Conservation (phyloP, 2,113 vertebrate genomes). For the Carollia perspicillata region DNA sequence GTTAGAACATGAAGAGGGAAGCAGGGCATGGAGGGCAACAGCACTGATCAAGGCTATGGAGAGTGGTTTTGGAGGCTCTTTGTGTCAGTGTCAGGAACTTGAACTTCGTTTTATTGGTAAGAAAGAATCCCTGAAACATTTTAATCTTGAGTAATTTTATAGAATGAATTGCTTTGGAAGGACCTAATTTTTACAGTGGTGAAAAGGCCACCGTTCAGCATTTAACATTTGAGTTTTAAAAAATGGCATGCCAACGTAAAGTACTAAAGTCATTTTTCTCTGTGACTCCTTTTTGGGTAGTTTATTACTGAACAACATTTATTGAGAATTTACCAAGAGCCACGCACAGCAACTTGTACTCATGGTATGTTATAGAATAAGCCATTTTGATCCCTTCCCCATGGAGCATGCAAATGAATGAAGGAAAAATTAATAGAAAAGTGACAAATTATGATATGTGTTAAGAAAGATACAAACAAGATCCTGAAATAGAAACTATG, state of each 20-base stretch:
- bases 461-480: background rate
- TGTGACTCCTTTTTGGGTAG: background rate
- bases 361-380: rapidly evolving
- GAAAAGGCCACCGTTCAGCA: background rate
- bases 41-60: background rate
- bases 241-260: background rate
- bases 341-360: background rate
- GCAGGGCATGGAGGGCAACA: no score
- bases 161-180: background rate
- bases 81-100: background rate
- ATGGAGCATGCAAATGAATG: background rate
- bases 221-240: background rate
- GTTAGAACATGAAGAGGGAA: background rate
- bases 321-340: background rate
- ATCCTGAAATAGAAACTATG: background rate
- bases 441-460: background rate
- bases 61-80: background rate
- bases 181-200: background rate
- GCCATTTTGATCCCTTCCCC: background rate
- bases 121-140: background rate
- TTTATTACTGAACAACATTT: conserved; percentile 11
- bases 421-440: background rate
- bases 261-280: background rate
- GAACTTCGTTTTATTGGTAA: background rate
- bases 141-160: background rate